Conservation (phyloP, 2,797 vertebrate species). For the Hemibagrus guttatus region DNA sequence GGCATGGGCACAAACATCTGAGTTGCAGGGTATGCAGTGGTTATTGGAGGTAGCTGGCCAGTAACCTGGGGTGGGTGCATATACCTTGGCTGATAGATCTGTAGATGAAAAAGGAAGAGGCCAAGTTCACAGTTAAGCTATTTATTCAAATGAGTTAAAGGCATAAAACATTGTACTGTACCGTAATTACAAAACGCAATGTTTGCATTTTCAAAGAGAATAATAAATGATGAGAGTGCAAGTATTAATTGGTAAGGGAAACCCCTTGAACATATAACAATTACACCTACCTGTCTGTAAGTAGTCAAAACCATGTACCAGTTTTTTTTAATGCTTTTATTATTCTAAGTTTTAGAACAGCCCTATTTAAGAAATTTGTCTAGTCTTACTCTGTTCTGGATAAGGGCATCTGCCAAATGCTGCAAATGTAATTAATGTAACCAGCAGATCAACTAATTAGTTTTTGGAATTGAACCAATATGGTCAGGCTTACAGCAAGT, state of each 20-base stretch:
- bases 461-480: not conserved
- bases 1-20: constrained; percentile 92
- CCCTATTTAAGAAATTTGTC: not conserved
- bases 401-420: too few species aligned
- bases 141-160: not conserved
- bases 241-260: not conserved
- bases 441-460: not conserved
- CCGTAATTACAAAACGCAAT: not conserved
- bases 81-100: constrained; percentile 96
- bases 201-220: not conserved
- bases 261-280: not conserved
- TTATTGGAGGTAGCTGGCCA: constrained; percentile 87
- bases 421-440: not conserved
- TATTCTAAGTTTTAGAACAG: not conserved
- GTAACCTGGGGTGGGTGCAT: constrained; percentile 85
- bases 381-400: not conserved
- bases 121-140: not conserved
- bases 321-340: not conserved
- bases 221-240: not conserved
- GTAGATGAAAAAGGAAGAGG: constrained; percentile 23
- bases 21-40: constrained; percentile 84
- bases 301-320: not conserved
- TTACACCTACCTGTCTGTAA: not conserved
- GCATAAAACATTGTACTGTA: not conserved
- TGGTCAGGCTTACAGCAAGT: not conserved